These are phyloP conservation scores for Zoanthus sociatus DNA, from an alignment of 92 coral and sea anemone species.

Conservation along the genomic window DNA sequence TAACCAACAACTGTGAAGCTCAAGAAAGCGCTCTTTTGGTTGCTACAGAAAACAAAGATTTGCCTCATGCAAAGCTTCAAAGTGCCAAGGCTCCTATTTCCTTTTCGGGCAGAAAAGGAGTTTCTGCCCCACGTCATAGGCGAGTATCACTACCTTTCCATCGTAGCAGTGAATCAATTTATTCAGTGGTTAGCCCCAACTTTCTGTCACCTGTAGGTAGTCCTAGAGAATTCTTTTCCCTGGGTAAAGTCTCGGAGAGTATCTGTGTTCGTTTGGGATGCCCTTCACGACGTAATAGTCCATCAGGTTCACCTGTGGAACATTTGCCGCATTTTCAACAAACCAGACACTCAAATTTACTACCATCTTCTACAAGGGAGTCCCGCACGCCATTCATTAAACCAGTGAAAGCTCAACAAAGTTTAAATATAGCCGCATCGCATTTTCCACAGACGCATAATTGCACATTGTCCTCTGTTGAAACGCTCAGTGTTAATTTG, in stretches of 20 bases:
- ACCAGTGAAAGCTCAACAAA: conserved; percentile 17
- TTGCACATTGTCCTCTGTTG: background rate
- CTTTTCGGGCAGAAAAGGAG: background rate
- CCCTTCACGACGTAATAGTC: conserved; percentile 12
- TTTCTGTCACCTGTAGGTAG: background rate
- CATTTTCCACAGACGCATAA: conserved; percentile 9
- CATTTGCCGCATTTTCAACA: conserved; percentile 13
- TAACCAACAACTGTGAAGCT: background rate
- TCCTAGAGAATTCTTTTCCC: background rate
- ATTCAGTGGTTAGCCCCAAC: background rate
- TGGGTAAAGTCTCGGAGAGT: conserved; percentile 18
- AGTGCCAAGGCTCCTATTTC: background rate
- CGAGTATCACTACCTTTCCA: conserved; percentile 12
- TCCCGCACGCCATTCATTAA: conserved; percentile 2
- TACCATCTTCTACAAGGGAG: conserved; percentile 18
- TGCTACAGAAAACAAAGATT: background rate
- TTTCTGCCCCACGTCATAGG: background rate
- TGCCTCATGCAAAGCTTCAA: background rate
- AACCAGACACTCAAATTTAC: background rate
- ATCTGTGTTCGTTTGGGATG: background rate
- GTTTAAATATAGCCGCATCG: conserved; percentile 18
- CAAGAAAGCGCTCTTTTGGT: background rate
- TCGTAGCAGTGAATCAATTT: background rate
- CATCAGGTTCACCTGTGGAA: conserved; percentile 15
- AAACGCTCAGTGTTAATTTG: conserved; percentile 1